Conservation (phyloP, 2,888 invertebrate genomes). For the Serripes groenlandicus region DNA sequence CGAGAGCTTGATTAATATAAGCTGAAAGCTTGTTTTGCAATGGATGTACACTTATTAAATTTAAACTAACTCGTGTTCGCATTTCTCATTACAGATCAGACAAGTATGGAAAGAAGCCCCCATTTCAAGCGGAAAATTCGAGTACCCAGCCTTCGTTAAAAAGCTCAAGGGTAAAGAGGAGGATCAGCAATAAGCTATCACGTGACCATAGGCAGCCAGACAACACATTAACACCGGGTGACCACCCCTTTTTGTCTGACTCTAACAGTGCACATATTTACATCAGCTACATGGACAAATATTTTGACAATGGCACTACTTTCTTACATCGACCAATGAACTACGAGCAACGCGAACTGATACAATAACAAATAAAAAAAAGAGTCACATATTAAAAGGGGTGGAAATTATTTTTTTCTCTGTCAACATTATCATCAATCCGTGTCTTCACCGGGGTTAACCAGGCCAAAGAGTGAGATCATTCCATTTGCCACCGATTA, state of each 20-base stretch:
- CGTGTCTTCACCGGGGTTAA: conserved; percentile 69
- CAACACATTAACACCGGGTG: conserved; percentile 68
- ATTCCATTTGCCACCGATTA: conserved; percentile 76
- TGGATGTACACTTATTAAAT: no score
- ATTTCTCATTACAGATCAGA: conserved; percentile 84
- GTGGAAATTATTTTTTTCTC: conserved; percentile 65
- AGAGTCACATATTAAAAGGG: conserved; percentile 65
- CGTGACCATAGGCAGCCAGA: conserved; percentile 67
- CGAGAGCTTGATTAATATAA: no score
- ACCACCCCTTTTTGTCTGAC: conserved; percentile 61
- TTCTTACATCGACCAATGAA: conserved; percentile 54
- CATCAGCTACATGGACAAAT: conserved; percentile 33
- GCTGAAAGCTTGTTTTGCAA: no score
- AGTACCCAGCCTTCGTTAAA: conserved; percentile 87
- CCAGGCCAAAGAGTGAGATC: conserved; percentile 83
- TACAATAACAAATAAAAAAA: conserved; percentile 18
- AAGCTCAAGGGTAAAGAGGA: conserved; percentile 88
- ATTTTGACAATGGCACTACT: conserved; percentile 5
- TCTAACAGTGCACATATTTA: conserved; percentile 63
- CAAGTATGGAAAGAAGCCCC: conserved; percentile 87
- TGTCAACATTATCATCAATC: conserved; percentile 60
- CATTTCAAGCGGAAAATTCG: conserved; percentile 87
- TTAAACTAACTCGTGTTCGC: no score
- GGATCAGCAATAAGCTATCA: conserved; percentile 72
- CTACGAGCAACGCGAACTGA: conserved; percentile 46